Base-by-base conservation (phyloP, 2,888 invertebrate genomes). In the Nomada lathburiana region DNA sequence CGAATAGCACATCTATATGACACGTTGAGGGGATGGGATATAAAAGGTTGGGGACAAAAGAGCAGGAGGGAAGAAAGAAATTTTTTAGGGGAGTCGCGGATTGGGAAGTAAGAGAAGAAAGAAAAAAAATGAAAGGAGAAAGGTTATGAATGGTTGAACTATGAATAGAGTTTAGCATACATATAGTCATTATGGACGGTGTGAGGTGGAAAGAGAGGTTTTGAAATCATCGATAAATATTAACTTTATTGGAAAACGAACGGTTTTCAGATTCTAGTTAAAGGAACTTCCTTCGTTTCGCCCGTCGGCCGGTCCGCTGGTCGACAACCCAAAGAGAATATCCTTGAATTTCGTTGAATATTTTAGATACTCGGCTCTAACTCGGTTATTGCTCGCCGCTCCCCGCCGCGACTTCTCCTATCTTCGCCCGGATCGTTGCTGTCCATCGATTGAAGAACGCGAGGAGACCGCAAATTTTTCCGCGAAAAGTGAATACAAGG, bases 151-250 rank as follows among this genome's bases (percentile, higher is more conserved):
- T 93, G 93, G 93, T 93, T 93, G 91, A 93, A 91, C 88, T 92
- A 92, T 93, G 90, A 91, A 93, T 92, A 93, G 92, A 93, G 93
- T 93, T 92, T 93, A 93, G 93, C 90, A 89, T 84, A 88, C 90
- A 89, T 84, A 88, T 86, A 89, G 88, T 84, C 84, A 86, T 86
- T 89, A 86, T 78, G 80, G 73, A 64, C 68, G 76, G 64, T 63
- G n/a, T 9, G 60, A 16, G 52, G 44, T 16, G 67, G 13, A 18
- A 72, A 74, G 85, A 85, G 55, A 87, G 88, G 88, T 90, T 70
- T 89, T 83, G 87, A 86, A 80, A 89, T 90, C 88, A 86, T 86
- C 86, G 89, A 89, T 88, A 84, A 85, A 71, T 85, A 83, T 81
- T 85, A 85, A 88, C 81, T 87, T 88, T 85, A 88, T 85, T 65